Conservation (phyloP, 2,113 vertebrate genomes). For the Myrmecobius fasciatus region DNA sequence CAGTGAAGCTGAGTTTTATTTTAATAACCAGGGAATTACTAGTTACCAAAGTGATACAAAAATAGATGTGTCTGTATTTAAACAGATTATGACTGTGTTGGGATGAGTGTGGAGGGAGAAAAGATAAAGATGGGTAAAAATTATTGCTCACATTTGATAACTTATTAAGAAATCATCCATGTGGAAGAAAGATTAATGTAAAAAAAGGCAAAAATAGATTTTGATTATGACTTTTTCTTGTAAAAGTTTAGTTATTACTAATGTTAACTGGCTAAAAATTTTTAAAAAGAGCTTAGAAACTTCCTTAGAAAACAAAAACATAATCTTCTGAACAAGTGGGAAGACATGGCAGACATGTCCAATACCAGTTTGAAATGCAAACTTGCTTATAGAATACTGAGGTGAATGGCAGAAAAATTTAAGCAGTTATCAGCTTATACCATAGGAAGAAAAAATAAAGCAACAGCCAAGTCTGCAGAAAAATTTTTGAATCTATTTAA, state of each 20-base stretch:
- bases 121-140: neutral
- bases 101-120: too few species aligned
- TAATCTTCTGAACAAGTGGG: neutral
- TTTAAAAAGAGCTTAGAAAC: neutral
- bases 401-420: neutral
- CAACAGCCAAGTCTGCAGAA: neutral
- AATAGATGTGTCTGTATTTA: neutral
- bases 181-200: neutral
- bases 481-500: neutral
- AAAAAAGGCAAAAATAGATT: neutral
- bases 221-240: neutral
- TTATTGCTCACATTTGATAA: neutral
- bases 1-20: neutral
- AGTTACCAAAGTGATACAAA: neutral
- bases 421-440: neutral
- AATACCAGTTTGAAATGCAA: neutral
- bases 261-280: neutral
- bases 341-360: neutral
- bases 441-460: neutral
- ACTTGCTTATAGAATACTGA: neutral
- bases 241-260: neutral
- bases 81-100: too few species aligned
- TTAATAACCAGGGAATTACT: neutral
- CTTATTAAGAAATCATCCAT: neutral
- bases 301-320: neutral